A percentile compares a stretch with the other conserved stretches of the same genome.
Conservation (phyloP, 2,797 vertebrate genomes). For the Xenops minutus region DNA sequence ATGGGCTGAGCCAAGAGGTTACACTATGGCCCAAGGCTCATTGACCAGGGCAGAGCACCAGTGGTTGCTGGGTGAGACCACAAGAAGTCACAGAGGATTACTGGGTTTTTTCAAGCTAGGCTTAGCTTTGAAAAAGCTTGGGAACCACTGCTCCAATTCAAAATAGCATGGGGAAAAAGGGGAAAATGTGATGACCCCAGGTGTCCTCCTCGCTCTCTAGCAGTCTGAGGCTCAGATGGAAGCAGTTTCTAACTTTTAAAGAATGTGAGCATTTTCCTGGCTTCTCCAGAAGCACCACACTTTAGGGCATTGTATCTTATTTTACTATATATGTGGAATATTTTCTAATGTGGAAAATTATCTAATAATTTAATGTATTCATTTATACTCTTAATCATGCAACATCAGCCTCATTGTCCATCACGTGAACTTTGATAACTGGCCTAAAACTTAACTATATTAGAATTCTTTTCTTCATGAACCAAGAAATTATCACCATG, state of each 20-base stretch:
- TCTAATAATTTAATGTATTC: neutral
- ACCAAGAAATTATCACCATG: neutral
- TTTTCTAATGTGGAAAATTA: neutral
- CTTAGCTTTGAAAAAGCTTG: neutral
- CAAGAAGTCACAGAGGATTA: neutral
- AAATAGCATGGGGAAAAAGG: neutral
- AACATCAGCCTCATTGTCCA: neutral
- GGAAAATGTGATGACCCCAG: neutral
- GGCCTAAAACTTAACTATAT: neutral
- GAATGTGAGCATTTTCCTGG: neutral
- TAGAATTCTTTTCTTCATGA: neutral
- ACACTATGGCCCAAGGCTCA: rapidly evolving
- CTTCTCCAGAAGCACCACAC: neutral
- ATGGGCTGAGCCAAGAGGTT: neutral
- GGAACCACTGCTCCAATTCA: neutral
- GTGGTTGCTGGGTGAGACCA: neutral
- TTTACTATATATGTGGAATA: neutral
- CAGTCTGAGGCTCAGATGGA: neutral
- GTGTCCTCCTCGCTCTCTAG: neutral
- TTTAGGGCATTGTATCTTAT: neutral
- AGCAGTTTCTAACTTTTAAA: neutral
- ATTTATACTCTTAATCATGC: neutral
- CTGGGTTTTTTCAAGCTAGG: neutral
- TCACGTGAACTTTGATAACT: neutral
- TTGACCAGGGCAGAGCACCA: neutral